These are phyloP conservation scores for Poliocrania exsul DNA, from an alignment of 2,797 vertebrate genomes.

Conservation along the genomic window DNA sequence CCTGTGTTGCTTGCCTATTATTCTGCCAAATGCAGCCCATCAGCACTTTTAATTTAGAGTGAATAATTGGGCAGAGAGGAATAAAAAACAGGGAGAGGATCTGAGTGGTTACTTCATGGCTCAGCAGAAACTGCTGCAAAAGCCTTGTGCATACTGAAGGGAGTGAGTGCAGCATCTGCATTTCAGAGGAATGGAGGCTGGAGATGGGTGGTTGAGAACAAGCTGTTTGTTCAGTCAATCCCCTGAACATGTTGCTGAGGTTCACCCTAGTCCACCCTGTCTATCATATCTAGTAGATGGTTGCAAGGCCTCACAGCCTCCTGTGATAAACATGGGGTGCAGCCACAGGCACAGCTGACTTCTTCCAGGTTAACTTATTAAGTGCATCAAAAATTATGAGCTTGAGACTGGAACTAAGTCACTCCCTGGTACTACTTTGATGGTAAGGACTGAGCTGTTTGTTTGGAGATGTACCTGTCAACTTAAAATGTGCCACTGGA, in stretches of 20 bases:
- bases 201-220: not conserved
- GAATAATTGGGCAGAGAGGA: not conserved
- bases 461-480: not conserved
- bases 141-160: not conserved
- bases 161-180: not conserved
- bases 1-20: not conserved
- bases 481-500: not conserved
- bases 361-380: not conserved
- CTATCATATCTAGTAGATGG: not conserved
- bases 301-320: not conserved
- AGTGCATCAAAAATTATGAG: rapidly evolving
- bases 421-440: not conserved
- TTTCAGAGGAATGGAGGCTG: not conserved
- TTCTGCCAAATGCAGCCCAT: not conserved
- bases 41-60: not conserved
- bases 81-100: not conserved
- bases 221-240: not conserved
- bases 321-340: not conserved
- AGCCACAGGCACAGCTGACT: rapidly evolving
- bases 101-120: not conserved
- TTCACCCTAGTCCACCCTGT: not conserved
- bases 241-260: not conserved
- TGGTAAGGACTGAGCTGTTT: not conserved
- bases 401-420: not conserved
- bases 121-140: not conserved